Conservation (phyloP, 2,113 vertebrate genomes). For the Campylorhamphus procurvoides region DNA sequence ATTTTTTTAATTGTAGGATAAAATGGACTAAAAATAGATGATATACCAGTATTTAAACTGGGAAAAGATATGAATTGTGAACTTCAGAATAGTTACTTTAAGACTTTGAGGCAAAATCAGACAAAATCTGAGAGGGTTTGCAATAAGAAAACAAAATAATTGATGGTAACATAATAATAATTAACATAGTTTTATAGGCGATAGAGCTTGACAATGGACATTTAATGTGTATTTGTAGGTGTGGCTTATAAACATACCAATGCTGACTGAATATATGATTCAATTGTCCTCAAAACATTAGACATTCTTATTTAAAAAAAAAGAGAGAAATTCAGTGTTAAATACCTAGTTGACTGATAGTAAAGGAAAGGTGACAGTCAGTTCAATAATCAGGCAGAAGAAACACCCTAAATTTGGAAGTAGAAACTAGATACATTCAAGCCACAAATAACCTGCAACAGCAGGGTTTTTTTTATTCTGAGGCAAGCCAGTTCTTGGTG, state of each 20-base stretch:
- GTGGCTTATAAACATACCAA: background rate
- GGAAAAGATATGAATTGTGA: background rate
- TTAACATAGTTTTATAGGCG: background rate
- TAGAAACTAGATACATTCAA: slow-evolving; percentile 34
- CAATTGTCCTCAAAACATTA: background rate
- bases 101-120: background rate
- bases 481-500: background rate
- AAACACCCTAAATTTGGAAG: slow-evolving; percentile 46
- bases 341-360: background rate
- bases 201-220: background rate
- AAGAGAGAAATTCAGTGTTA: background rate
- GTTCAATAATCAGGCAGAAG: background rate
- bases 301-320: background rate
- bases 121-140: background rate
- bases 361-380: background rate
- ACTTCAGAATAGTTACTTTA: background rate
- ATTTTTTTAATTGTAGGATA: background rate
- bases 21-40: background rate
- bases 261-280: background rate
- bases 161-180: background rate
- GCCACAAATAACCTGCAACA: slow-evolving; percentile 39
- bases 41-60: background rate
- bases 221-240: background rate
- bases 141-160: background rate
- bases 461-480: background rate